Evolutionary conservation across 2,888 invertebrate genomes (phyloP), one percentile per base, ranked within the genome.

Genomic region (Disparrhopalites patrizii): DNA sequence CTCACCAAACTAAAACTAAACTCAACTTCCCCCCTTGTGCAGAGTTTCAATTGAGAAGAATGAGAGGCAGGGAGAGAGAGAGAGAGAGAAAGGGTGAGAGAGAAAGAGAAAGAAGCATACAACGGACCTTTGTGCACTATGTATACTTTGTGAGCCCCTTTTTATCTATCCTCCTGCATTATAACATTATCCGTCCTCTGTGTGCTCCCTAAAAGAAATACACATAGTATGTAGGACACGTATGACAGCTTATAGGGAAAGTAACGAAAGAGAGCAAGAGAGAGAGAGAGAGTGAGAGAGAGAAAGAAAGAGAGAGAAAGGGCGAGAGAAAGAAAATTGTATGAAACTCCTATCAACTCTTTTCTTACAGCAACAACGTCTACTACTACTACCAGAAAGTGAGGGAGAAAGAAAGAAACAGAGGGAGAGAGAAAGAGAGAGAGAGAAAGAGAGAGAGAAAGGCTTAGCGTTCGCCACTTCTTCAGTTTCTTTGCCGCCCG

Each of bases 1-100:
- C 64, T 55, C 64, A 56, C 64, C 47, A 38, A 63, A 63, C 63
- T 63, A 63, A 64, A 64, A 64, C 64, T 64, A 64, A 64, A 56
- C 61, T 61, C 36, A 61, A 61, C 55, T 64, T 64, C 64, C 56
- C 56, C 64, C n/a, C n/a, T n/a, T 56, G 56, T 63, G 31, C 27
- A 55, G 55, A 55, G 43, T 43, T 56, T 55, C 40, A 64, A 63
- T 63, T 55, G 63, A n/a, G n/a, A n/a, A n/a, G n/a, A n/a, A n/a
- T n/a, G n/a, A n/a, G n/a, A n/a, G n/a, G n/a, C n/a, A n/a, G n/a
- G n/a, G n/a, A n/a, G n/a, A n/a, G n/a, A n/a, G n/a, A n/a, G n/a
- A n/a, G n/a, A n/a, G n/a, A n/a, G n/a, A n/a, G n/a, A n/a, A n/a
- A n/a, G n/a, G n/a, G n/a, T n/a, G n/a, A n/a, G n/a, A n/a, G n/a